A percentile compares a stretch with the other conserved stretches of the same genome.
Evolutionary conservation across 2,888 invertebrate genomes (phyloP).

Genomic region (Pharmacophagus antenor): DNA sequence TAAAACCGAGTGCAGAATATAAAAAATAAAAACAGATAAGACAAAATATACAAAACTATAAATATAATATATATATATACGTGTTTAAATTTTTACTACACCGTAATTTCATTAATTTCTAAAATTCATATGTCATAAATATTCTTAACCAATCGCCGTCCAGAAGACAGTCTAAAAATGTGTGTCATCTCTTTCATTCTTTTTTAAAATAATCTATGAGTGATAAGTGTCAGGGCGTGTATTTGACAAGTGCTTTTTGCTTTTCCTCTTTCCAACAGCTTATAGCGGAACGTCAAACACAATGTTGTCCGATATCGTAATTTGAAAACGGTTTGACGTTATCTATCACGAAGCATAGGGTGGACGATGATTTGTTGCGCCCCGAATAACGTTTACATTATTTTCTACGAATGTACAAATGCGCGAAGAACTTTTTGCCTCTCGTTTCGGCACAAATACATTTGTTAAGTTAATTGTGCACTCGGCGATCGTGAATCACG

Average conservation of each 20-base stretch:
- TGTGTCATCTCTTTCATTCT: not conserved
- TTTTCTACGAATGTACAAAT: conserved; percentile 29
- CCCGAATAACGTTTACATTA: conserved; percentile 39
- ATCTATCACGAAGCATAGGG: conserved; percentile 41
- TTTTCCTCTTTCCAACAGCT: not conserved
- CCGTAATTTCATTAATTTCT: not conserved
- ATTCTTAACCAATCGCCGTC: not conserved
- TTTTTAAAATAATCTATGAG: not conserved
- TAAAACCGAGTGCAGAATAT: no score
- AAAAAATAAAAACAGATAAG: no score
- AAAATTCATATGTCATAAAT: not conserved
- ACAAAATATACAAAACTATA: no score
- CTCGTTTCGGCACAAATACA: conserved; percentile 27
- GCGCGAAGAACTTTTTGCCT: conserved; percentile 26
- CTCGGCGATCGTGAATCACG: conserved; percentile 22
- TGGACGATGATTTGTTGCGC: conserved; percentile 52
- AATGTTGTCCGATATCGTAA: conserved; percentile 19
- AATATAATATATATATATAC: no score
- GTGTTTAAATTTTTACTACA: not conserved
- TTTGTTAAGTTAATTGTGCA: conserved; percentile 29
- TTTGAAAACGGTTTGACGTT: conserved; percentile 30
- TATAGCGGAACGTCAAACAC: conserved; percentile 9
- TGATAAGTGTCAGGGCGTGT: not conserved
- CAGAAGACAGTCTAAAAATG: not conserved
- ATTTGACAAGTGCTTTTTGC: conserved; percentile 1